phyloP scores from a whole-genome alignment of 2,888 invertebrate species.

The Cyclophora punctaria region DNA sequence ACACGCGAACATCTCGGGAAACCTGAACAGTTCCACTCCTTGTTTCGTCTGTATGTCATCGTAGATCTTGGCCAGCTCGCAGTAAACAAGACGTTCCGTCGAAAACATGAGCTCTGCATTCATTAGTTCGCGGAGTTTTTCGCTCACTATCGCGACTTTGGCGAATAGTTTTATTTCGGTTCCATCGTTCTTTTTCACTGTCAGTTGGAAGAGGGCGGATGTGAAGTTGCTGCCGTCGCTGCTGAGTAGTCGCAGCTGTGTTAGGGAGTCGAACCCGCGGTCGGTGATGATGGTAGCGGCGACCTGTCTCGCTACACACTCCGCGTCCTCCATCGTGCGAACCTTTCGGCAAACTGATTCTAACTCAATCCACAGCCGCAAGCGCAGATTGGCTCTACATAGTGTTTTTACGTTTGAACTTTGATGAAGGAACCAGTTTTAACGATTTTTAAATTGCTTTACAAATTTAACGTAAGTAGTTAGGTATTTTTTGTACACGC shows the following conservation, averaged over 20 bases:
- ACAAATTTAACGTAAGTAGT: too few relatives aligned
- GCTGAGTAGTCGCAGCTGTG: conserved; percentile 24
- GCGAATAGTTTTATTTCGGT: conserved; percentile 34
- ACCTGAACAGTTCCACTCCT: conserved; percentile 23
- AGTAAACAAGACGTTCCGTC: conserved; percentile 32
- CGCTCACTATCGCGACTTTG: conserved; percentile 34
- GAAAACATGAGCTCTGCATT: conserved; percentile 22
- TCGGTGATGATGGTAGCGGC: conserved; percentile 25
- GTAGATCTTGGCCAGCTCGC: conserved; percentile 18
- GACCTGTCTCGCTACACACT: conserved; percentile 24
- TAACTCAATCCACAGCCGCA: conserved; percentile 1
- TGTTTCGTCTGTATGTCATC: conserved; percentile 26
- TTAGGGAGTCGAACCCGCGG: conserved; percentile 17
- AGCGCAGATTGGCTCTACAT: too few relatives aligned
- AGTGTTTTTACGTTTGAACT: too few relatives aligned
- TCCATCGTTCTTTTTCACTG: conserved; percentile 11
- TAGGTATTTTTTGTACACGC: too few relatives aligned
- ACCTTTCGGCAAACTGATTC: conserved; percentile 20
- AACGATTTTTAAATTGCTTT: too few relatives aligned
- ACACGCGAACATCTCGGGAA: conserved; percentile 34
- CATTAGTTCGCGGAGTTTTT: conserved; percentile 21
- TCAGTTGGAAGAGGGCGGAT: conserved; percentile 25
- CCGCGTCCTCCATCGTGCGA: conserved; percentile 30
- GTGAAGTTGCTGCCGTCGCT: conserved; percentile 42
- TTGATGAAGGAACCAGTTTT: too few relatives aligned